Base-by-base conservation (phyloP, 2,888 invertebrate species). In the Podabrus alpinus region DNA sequence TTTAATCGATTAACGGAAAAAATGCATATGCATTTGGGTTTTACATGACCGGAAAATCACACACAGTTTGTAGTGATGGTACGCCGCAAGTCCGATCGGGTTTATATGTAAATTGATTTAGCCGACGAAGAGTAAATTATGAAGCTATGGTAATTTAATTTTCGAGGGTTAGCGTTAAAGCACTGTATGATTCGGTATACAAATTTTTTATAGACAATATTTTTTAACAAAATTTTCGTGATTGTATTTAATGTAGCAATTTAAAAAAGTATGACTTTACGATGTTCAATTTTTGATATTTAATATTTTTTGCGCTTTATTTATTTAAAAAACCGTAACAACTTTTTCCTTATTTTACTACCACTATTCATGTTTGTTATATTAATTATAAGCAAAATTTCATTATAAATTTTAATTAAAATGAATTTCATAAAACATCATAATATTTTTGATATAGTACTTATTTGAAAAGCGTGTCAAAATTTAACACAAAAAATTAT, bases 91-190 rank as follows among this genome's bases (percentile, higher is more conserved):
- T 71, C 60, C 75, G 71, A 75, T 72, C 68, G 59, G 59, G 75
- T 75, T 75, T 75, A 69, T 75, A 75, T 75, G 75, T 75, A 75
- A 75, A 75, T 75, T 75, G 72, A 75, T 75, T 75, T 75, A 75
- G 72, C 60, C 59, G 69, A 68, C 69, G 75, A 72, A 71, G 71
- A 75, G 75, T 66, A 71, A 75, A 71, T 75, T 75, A 75, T 72
- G 72, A 75, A 72, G 71, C 75, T 72, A 75, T 75, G 75, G 72
- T 75, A 75, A 75, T 75, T 75, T 75, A 71, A 75, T 75, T 75
- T 75, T 66, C 60, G 69, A 75, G 75, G 75, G 75, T 75, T 74
- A 59, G 62, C 68, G 74, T 29, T 72, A 66, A 66, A 66, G 66
- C 66, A 25, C 19, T 66, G 25, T 29, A 62, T 62, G 19, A 62